These are phyloP conservation scores for Pituophis catenifer DNA, from an alignment of 2,113 vertebrate species.

Conservation along the genomic window DNA sequence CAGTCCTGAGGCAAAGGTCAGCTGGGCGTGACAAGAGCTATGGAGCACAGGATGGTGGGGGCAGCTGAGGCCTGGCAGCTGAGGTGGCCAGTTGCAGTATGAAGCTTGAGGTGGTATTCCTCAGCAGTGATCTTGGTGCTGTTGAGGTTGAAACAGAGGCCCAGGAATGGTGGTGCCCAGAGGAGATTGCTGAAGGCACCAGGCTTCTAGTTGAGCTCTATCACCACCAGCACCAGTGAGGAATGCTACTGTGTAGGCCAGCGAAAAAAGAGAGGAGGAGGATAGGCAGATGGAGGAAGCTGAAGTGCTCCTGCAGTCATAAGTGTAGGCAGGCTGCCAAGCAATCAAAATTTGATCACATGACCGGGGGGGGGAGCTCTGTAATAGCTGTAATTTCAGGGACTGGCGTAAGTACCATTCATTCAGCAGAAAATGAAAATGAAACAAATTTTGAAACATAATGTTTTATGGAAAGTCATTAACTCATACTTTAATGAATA, in stretches of 20 bases:
- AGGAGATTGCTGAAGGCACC: background rate
- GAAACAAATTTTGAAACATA: background rate
- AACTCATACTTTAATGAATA: background rate
- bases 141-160: background rate
- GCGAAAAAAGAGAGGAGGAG: background rate
- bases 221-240: background rate
- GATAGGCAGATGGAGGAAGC: background rate
- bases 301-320: background rate
- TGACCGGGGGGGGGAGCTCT: background rate
- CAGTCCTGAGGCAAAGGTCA: background rate
- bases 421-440: background rate
- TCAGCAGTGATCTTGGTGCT: background rate
- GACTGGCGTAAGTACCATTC: background rate
- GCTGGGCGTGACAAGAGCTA: background rate
- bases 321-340: background rate
- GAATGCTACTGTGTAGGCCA: background rate
- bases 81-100: background rate
- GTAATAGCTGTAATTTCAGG: background rate
- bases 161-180: background rate
- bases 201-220: background rate
- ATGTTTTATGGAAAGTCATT: background rate
- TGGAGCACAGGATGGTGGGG: background rate
- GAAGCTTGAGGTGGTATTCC: background rate
- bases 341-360: background rate
- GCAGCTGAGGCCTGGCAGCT: background rate